phyloP scores from a whole-genome alignment of 30 jellyfish, hydroid and myxozoan genomes.

The Hydractinia echinata region DNA sequence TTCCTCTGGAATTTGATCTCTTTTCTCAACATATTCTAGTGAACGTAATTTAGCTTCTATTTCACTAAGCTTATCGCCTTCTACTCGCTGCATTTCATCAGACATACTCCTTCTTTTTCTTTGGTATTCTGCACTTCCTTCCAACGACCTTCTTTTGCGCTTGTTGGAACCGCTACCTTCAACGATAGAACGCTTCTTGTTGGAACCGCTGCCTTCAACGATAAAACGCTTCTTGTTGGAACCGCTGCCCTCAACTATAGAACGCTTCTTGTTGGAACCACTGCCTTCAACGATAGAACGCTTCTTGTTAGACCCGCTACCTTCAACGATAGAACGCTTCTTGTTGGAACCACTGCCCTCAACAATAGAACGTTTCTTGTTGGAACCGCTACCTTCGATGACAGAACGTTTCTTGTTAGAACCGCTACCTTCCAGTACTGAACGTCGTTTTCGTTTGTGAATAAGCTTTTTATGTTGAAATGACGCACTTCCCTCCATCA shows the following conservation, averaged over 20 bases:
- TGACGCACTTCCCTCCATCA: conserved; percentile 5
- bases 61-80: too few relatives aligned
- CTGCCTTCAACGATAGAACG: not conserved
- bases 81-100: too few relatives aligned
- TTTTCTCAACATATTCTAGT: not conserved
- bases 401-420: not conserved
- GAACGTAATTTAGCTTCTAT: not conserved
- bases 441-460: not conserved
- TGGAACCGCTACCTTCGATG: conserved; percentile 1
- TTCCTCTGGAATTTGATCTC: too few relatives aligned
- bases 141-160: conserved; percentile 29
- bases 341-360: not conserved
- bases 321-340: not conserved
- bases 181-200: not conserved
- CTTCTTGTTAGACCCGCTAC: not conserved
- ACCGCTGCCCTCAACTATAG: not conserved
- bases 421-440: not conserved
- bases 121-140: not conserved
- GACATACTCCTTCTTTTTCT: not conserved
- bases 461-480: not conserved
- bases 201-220: not conserved
- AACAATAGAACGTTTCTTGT: too few relatives aligned
- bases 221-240: not conserved
- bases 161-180: not conserved
- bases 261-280: not conserved